Evolutionary conservation across 2,113 vertebrate species (phyloP).

Genomic region (Oncorhynchus kisutch): DNA sequence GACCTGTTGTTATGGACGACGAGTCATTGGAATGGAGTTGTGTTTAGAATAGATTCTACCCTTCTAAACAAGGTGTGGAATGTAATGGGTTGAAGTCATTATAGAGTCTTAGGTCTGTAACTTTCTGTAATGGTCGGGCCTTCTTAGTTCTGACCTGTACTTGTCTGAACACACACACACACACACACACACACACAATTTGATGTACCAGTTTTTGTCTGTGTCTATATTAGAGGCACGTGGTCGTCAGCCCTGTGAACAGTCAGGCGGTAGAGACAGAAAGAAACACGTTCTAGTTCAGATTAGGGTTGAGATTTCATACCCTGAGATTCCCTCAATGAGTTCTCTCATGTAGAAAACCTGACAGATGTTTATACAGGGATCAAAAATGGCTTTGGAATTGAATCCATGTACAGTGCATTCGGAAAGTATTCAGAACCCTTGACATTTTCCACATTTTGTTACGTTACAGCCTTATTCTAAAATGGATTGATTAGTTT

Average conservation of each 20-base stretch:
- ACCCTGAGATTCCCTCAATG: no score
- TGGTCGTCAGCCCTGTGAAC: slow-evolving; percentile 24
- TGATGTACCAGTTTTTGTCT: slow-evolving; percentile 22
- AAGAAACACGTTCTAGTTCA: not conserved
- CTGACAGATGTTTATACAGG: no score
- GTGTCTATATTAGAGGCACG: slow-evolving; percentile 45
- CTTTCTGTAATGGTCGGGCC: not conserved
- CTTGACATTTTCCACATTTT: no score
- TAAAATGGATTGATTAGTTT: no score
- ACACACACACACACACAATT: not conserved
- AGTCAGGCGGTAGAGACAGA: not conserved
- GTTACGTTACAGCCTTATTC: no score
- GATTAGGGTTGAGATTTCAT: no score
- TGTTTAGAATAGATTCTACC: no score
- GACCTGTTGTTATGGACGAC: not conserved
- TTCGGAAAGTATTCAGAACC: no score
- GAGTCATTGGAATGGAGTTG: not conserved
- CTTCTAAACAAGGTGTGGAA: not conserved
- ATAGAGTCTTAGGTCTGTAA: not conserved
- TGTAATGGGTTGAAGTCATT: not conserved
- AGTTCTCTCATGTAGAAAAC: no score
- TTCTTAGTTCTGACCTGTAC: not conserved
- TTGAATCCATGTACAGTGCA: no score
- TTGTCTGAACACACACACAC: not conserved
- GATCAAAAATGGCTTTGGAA: no score